Conservation (phyloP, 2,113 vertebrate genomes). For the Nematolebias whitei region DNA sequence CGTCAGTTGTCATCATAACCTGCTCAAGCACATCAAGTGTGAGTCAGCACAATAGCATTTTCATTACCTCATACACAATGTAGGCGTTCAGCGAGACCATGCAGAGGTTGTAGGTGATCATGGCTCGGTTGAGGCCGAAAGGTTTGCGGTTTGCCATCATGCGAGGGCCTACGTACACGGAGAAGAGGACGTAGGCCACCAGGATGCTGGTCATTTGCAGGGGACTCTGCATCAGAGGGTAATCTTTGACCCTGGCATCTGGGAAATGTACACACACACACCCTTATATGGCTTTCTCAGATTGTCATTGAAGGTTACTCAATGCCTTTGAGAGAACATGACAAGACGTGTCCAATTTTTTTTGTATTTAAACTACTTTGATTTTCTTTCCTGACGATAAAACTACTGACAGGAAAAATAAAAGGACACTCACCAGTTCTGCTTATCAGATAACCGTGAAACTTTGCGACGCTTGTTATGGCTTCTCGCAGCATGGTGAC, state of each 20-base stretch:
- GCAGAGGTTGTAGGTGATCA: conserved; percentile 93
- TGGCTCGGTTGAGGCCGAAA: conserved; percentile 86
- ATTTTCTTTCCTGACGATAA: not conserved
- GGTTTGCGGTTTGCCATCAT: conserved; percentile 95
- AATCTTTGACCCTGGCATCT: conserved; percentile 88
- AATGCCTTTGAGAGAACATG: not conserved
- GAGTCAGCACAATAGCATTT: not conserved
- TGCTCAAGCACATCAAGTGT: not conserved
- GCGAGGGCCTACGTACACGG: conserved; percentile 88
- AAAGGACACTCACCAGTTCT: conserved; percentile 82
- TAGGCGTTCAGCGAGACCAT: conserved; percentile 90
- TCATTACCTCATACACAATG: conserved; percentile 92
- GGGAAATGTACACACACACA: conserved; percentile 18
- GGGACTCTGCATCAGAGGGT: conserved; percentile 90
- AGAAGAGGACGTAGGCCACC: conserved; percentile 85
- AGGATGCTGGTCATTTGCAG: conserved; percentile 86
- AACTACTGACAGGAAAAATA: not conserved
- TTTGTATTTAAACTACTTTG: too few relatives aligned
- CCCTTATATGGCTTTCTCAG: conserved; percentile 3
- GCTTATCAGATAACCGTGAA: conserved; percentile 82
- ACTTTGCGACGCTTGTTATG: conserved; percentile 68
- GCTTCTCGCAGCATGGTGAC: conserved; percentile 83
- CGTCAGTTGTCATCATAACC: not conserved
- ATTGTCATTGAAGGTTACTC: not conserved
- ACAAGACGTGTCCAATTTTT: not conserved